phyloP scores from a whole-genome alignment of 1,140 invertebrate genomes.

The Brachystomella parvula region DNA sequence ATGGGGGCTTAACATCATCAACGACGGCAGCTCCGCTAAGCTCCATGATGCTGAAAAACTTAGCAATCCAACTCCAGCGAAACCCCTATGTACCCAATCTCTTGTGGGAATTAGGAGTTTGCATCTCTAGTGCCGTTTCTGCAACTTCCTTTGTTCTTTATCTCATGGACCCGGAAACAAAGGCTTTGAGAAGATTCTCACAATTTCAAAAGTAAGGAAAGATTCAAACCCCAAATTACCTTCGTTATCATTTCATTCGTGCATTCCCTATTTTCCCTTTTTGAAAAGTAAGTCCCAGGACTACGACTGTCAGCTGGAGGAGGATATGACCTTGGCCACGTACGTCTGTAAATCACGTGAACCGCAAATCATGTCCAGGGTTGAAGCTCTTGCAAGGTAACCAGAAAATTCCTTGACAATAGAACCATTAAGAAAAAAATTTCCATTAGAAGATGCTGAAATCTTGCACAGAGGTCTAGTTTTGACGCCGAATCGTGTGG shows the following conservation, averaged over 20 bases:
- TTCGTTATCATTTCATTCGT: neutral
- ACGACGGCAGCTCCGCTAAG: constrained; percentile 8
- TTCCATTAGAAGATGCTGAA: no score
- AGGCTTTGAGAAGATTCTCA: constrained; percentile 13
- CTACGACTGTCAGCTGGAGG: neutral
- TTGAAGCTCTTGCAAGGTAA: constrained; percentile 25
- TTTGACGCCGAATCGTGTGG: no score
- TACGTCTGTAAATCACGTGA: constrained; percentile 47
- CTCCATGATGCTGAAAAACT: constrained; percentile 25
- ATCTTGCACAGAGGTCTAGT: no score
- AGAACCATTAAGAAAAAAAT: no score
- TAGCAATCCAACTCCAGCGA: constrained; percentile 20
- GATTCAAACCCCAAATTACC: no score
- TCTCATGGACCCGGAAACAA: constrained; percentile 9
- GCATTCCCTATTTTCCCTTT: neutral
- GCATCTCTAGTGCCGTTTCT: constrained; percentile 53
- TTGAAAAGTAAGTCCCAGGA: neutral
- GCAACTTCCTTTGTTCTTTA: constrained; percentile 40
- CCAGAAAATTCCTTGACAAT: no score
- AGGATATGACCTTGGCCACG: constrained; percentile 42
- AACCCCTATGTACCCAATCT: constrained; percentile 41
- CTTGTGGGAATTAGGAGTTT: constrained; percentile 53
- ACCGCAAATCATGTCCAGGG: constrained; percentile 46
- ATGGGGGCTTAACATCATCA: neutral
- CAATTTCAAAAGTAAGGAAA: constrained; percentile 4